phyloP scores from a whole-genome alignment of 2,113 vertebrate genomes.

The Shinisaurus crocodilurus region DNA sequence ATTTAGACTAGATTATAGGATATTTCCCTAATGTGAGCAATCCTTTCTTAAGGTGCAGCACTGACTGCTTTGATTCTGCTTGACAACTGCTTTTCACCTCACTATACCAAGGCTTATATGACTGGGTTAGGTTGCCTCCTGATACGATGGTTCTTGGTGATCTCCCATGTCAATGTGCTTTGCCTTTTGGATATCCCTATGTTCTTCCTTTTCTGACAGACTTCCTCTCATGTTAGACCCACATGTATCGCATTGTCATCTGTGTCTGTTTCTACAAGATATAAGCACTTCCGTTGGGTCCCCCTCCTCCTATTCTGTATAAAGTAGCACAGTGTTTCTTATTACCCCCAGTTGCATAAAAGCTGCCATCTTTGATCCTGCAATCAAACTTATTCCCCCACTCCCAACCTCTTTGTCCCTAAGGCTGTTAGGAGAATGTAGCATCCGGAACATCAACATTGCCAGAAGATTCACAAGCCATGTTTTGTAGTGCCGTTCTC shows the following conservation, averaged over 20 bases:
- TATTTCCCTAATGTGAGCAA: background rate
- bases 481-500: background rate
- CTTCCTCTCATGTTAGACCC: background rate
- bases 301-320: background rate
- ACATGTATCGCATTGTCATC: background rate
- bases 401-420: background rate
- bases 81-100: background rate
- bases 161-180: background rate
- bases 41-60: background rate
- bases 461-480: background rate
- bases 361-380: background rate
- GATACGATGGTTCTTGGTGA: background rate
- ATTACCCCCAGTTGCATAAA: background rate
- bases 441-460: background rate
- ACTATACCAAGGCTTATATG: background rate
- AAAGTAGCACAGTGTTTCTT: background rate
- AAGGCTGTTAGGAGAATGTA: background rate
- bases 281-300: background rate
- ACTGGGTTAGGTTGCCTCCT: background rate
- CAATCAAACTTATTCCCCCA: background rate
- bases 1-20: background rate
- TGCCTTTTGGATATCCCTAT: too few species aligned
- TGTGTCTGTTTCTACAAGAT: background rate
- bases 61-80: background rate
- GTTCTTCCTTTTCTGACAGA: background rate